A percentile compares a stretch with the other conserved stretches of the same genome.
phyloP scores from a whole-genome alignment of 2,113 vertebrate species.

The Semnornis frantzii region DNA sequence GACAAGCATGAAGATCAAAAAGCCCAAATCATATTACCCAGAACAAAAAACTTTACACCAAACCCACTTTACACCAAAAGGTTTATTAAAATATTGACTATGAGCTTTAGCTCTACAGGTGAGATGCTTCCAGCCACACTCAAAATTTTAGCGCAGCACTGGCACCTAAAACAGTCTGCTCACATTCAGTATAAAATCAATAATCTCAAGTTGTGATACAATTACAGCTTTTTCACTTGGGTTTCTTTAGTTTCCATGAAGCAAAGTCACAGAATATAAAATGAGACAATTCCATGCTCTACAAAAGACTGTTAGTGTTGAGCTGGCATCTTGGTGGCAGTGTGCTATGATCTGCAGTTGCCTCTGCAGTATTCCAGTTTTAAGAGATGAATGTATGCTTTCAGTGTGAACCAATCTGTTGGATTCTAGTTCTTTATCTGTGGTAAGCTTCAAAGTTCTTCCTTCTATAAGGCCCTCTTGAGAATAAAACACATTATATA shows the following conservation, averaged over 20 bases:
- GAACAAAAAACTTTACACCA: conserved; percentile 15
- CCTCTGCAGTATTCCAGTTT: background rate
- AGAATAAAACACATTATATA: background rate
- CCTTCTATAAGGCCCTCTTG: background rate
- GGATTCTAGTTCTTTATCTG: background rate
- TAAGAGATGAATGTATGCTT: background rate
- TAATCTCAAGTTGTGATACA: background rate
- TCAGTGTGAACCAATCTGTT: background rate
- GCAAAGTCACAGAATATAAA: conserved; percentile 25
- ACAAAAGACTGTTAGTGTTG: background rate
- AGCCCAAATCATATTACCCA: conserved; percentile 3
- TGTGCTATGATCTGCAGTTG: background rate
- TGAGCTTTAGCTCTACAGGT: conserved; percentile 39
- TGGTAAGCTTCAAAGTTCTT: background rate
- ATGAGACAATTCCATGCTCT: conserved; percentile 31
- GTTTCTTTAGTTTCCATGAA: conserved; percentile 18
- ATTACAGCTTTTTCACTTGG: conserved; percentile 30
- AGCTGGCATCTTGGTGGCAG: background rate
- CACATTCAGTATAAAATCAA: background rate
- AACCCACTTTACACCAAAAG: conserved; percentile 44
- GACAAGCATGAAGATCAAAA: background rate
- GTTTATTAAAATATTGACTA: conserved; percentile 12
- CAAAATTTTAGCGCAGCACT: background rate
- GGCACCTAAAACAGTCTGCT: background rate
- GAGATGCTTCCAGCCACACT: conserved; percentile 17